A percentile compares a stretch with the other conserved stretches of the same genome.
Conservation (phyloP, 92 coral and sea anemone genomes). For the Phenganax subtilis region DNA sequence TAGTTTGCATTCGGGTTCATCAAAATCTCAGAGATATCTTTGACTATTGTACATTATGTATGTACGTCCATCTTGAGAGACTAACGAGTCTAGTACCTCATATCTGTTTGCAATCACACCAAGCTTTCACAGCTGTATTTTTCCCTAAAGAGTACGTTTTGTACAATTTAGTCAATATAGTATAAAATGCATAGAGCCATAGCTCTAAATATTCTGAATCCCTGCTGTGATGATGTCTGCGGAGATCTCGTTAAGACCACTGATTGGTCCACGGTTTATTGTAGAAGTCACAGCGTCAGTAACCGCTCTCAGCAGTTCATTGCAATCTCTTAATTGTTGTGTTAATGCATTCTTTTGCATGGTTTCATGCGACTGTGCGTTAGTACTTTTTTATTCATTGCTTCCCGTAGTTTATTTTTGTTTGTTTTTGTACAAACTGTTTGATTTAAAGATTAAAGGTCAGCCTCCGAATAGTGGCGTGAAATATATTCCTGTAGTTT, state of each 20-base stretch:
- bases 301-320: not conserved
- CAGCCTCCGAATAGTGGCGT: not conserved
- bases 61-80: too few relatives aligned
- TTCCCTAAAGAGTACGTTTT: not conserved
- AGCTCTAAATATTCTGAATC: not conserved
- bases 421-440: slow-evolving; percentile 17
- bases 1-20: not conserved
- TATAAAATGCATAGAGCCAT: not conserved
- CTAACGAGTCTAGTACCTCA: not conserved
- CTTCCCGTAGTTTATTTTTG: not conserved
- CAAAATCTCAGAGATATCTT: not conserved
- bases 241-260: not conserved
- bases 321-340: not conserved
- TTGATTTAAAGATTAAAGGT: not conserved
- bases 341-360: not conserved
- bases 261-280: not conserved
- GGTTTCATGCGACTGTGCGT: not conserved
- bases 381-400: not conserved
- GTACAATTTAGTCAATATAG: slow-evolving; percentile 1
- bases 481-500: not conserved
- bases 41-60: too few relatives aligned
- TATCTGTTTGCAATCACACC: not conserved
- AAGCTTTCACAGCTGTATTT: not conserved
- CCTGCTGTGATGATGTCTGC: not conserved
- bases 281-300: not conserved